Conservation (phyloP, 92 coral and sea anemone genomes). For the Epizoanthus fatuus region DNA sequence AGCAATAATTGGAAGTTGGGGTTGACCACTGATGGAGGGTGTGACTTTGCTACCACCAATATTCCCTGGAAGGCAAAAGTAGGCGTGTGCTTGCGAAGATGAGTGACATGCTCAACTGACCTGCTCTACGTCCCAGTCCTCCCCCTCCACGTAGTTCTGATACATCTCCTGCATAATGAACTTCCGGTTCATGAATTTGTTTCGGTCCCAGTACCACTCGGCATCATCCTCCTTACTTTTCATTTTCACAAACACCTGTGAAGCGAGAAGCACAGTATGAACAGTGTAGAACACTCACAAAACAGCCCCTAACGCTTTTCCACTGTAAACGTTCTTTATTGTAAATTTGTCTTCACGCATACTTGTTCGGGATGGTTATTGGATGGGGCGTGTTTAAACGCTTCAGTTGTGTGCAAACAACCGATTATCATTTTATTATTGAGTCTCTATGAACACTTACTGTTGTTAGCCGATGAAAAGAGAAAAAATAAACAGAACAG, state of each 20-base stretch:
- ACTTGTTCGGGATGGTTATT: neutral
- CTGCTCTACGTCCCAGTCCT: slow-evolving; percentile 88
- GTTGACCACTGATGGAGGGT: too few species aligned
- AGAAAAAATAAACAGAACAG: neutral
- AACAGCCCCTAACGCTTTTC: neutral
- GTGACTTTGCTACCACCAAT: too few species aligned
- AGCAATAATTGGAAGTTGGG: too few species aligned
- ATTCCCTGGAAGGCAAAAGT: too few species aligned
- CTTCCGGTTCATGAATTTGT: slow-evolving; percentile 91
- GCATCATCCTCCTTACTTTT: slow-evolving; percentile 84
- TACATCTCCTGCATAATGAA: slow-evolving; percentile 96
- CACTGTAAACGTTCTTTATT: too few species aligned
- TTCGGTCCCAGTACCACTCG: slow-evolving; percentile 94
- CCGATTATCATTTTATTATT: too few species aligned
- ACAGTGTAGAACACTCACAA: neutral
- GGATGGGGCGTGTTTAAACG: neutral
- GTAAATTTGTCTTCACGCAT: neutral
- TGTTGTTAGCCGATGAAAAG: too few species aligned
- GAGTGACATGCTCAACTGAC: slow-evolving; percentile 33
- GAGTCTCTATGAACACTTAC: too few species aligned
- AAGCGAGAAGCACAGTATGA: neutral
- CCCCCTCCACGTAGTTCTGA: slow-evolving; percentile 92
- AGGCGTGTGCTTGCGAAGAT: too few species aligned
- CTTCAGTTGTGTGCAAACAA: too few species aligned
- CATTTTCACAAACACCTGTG: slow-evolving; percentile 89